Evolutionary conservation across 2,113 vertebrate genomes (phyloP).

Genomic region (Paramisgurnus dabryanus): DNA sequence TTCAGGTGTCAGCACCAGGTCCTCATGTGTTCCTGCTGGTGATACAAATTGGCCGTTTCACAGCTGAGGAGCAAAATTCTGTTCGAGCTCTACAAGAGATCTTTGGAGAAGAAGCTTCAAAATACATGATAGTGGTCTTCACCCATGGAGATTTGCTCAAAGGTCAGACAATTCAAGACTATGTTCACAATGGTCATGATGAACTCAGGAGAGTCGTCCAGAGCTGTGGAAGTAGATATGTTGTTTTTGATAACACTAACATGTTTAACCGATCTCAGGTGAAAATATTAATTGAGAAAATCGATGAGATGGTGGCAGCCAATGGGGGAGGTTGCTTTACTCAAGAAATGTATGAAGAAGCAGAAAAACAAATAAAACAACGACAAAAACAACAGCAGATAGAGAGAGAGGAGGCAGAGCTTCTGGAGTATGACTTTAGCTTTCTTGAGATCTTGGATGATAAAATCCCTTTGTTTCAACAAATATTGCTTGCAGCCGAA

Average conservation of each 20-base stretch:
- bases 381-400: background rate
- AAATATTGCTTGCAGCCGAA: background rate
- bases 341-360: constrained; percentile 34
- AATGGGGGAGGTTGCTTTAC: constrained; percentile 33
- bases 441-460: background rate
- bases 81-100: constrained; percentile 35
- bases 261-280: background rate
- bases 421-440: constrained; percentile 26
- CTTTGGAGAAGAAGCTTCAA: constrained; percentile 29
- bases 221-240: constrained; percentile 32
- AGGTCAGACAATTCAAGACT: constrained; percentile 2
- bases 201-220: constrained; percentile 23
- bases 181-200: background rate
- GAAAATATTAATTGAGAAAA: background rate
- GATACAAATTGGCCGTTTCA: constrained; percentile 38
- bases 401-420: constrained; percentile 5
- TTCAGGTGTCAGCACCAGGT: constrained; percentile 43
- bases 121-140: constrained; percentile 43
- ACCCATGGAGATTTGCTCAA: background rate
- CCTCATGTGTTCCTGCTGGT: constrained; percentile 54
- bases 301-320: constrained; percentile 35
- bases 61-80: constrained; percentile 26
- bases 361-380: constrained; percentile 18
- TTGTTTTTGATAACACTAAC: constrained; percentile 10
- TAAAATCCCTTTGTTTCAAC: constrained; percentile 5